Conservation (phyloP, 2,113 vertebrate species). For the Phalacrocorax brasilianus region DNA sequence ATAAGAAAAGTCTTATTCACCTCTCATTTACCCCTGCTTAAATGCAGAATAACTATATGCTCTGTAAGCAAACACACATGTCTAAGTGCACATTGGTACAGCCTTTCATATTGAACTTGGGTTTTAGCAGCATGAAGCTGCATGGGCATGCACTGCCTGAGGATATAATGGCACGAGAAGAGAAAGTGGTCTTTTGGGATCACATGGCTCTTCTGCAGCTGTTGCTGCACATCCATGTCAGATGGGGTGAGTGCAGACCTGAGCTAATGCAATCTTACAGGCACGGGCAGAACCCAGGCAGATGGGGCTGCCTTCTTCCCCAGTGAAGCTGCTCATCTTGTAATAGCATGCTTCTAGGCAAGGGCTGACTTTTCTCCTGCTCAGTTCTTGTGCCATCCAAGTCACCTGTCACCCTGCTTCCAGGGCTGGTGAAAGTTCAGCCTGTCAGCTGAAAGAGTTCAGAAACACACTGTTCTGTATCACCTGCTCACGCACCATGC, state of each 20-base stretch:
- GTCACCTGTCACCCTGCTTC: background rate
- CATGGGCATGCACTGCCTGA: background rate
- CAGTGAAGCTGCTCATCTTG: accelerated
- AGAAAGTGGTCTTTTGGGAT: background rate
- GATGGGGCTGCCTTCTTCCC: background rate
- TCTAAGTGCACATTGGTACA: accelerated
- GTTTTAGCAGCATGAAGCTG: background rate
- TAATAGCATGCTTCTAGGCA: background rate
- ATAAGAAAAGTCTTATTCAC: background rate
- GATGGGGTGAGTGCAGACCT: accelerated
- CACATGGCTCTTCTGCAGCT: background rate
- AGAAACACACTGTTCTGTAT: background rate
- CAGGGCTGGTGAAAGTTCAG: background rate
- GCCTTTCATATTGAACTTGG: background rate
- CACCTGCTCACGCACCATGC: accelerated
- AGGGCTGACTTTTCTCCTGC: background rate
- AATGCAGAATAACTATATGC: background rate
- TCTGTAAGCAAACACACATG: background rate
- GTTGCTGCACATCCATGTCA: accelerated
- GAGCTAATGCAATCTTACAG: background rate
- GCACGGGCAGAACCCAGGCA: background rate
- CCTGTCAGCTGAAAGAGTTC: background rate
- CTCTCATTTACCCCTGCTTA: background rate
- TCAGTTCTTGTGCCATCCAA: background rate
- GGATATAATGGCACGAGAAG: background rate